phyloP scores from a whole-genome alignment of 2,888 invertebrate genomes.

The Ennomos quercinarius region DNA sequence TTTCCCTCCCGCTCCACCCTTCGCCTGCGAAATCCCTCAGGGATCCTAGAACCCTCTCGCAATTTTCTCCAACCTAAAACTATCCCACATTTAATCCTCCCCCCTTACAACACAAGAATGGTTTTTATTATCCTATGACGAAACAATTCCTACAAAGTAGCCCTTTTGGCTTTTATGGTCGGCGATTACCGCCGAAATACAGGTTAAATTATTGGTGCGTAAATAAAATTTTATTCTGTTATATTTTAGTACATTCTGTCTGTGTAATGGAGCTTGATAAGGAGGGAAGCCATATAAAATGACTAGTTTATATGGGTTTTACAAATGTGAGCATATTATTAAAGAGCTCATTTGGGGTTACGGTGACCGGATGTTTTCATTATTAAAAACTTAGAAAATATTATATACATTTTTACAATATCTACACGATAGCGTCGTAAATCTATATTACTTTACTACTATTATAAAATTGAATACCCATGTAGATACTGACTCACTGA shows the following conservation, averaged over 20 bases:
- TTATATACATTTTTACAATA: too few species aligned
- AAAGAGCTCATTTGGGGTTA: background rate
- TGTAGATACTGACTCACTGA: too few species aligned
- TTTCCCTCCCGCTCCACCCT: slow-evolving; percentile 43
- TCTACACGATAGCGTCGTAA: too few species aligned
- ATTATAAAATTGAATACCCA: too few species aligned
- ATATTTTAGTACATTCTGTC: slow-evolving; percentile 7
- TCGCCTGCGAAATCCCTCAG: slow-evolving; percentile 44
- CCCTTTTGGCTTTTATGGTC: slow-evolving; percentile 41
- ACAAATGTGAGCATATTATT: background rate
- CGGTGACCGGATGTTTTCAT: background rate
- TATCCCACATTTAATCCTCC: slow-evolving; percentile 74
- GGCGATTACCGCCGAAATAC: slow-evolving; percentile 25
- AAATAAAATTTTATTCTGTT: slow-evolving; percentile 27
- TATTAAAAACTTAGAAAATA: too few species aligned
- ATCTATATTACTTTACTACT: too few species aligned
- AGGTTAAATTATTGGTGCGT: slow-evolving; percentile 28
- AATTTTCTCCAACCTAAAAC: slow-evolving; percentile 68
- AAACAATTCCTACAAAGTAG: slow-evolving; percentile 65
- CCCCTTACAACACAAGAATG: slow-evolving; percentile 62
- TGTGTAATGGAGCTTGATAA: slow-evolving; percentile 14
- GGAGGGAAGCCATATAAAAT: slow-evolving; percentile 8
- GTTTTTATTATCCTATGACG: slow-evolving; percentile 70
- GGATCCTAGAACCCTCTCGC: slow-evolving; percentile 55
- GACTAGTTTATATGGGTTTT: slow-evolving; percentile 6